These are phyloP conservation scores for Dione juno DNA, from an alignment of 2,888 invertebrate species.

Conservation along the genomic window DNA sequence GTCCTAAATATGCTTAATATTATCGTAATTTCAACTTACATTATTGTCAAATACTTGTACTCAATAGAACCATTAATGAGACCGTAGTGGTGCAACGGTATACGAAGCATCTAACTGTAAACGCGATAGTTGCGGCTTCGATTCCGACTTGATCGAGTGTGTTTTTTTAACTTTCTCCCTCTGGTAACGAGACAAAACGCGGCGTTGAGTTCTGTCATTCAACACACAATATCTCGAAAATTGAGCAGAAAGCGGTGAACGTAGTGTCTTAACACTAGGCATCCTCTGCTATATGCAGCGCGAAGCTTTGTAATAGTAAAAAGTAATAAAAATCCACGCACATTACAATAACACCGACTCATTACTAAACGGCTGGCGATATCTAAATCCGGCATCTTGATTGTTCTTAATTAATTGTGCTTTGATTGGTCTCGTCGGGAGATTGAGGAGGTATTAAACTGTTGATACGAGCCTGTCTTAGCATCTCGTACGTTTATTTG, in stretches of 20 bases:
- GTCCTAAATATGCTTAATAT: no score
- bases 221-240: not conserved
- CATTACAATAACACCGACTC: conserved; percentile 17
- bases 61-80: no score
- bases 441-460: conserved; percentile 67
- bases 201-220: not conserved
- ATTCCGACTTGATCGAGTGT: no score
- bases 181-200: no score
- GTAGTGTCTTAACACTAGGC: not conserved
- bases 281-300: not conserved
- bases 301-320: not conserved
- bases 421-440: conserved; percentile 65
- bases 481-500: not conserved
- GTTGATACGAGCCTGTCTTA: conserved; percentile 52
- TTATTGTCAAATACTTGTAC: no score
- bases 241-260: not conserved
- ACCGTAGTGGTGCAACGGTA: no score
- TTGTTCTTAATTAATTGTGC: conserved; percentile 66
- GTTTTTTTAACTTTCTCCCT: no score
- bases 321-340: not conserved
- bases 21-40: no score
- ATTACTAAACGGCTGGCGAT: conserved; percentile 15
- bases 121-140: no score
- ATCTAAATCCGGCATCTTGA: conserved; percentile 40
- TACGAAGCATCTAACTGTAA: no score